Evolutionary conservation across 2,888 invertebrate genomes (phyloP).

Genomic region (Pterobdella sp.): DNA sequence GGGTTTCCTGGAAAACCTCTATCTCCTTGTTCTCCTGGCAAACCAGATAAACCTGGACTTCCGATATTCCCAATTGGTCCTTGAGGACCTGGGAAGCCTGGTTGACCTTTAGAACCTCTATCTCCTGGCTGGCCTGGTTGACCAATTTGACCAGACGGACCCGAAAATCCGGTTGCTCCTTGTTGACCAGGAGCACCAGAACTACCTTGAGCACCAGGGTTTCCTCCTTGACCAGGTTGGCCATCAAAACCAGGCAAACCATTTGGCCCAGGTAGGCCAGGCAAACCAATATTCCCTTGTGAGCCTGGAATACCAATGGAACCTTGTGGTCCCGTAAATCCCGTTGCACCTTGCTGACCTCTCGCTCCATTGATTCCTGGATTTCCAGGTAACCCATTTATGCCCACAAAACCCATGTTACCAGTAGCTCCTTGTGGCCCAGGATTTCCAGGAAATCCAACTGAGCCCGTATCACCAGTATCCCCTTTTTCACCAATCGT

Average conservation of each 20-base stretch:
- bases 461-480: conserved; percentile 26
- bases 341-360: conserved; percentile 27
- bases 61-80: conserved; percentile 29
- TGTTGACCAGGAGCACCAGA: conserved; percentile 31
- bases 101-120: conserved; percentile 30
- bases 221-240: conserved; percentile 30
- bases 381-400: conserved; percentile 21
- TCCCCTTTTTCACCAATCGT: conserved; percentile 29
- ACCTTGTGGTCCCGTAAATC: conserved; percentile 28
- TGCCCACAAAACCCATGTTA: conserved; percentile 27
- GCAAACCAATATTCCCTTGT: background rate
- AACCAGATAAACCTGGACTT: conserved; percentile 46
- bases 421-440: conserved; percentile 28
- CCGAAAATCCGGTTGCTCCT: conserved; percentile 32
- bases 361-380: conserved; percentile 20
- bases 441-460: conserved; percentile 22
- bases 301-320: conserved; percentile 18
- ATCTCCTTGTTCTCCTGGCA: conserved; percentile 39
- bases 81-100: conserved; percentile 31
- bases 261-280: conserved; percentile 8
- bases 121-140: conserved; percentile 33
- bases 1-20: conserved; percentile 22
- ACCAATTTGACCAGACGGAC: conserved; percentile 30
- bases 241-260: conserved; percentile 26
- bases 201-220: conserved; percentile 28